Base-by-base conservation (phyloP, 2,797 vertebrate genomes). In the Gorsachius magnificus region DNA sequence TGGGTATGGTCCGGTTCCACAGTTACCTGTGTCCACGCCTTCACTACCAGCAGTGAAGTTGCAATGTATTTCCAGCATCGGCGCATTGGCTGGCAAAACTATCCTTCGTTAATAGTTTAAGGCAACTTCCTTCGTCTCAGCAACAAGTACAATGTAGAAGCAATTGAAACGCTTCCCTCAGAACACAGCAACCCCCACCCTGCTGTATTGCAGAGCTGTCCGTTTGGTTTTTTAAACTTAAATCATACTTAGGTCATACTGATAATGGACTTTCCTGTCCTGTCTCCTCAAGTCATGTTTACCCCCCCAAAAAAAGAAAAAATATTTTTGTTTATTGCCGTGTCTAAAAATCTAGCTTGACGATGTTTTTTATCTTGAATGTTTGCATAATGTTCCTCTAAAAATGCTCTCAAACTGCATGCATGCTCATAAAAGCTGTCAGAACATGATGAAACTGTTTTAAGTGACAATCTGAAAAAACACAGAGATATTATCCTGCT, bases 21-120 rank as follows among this genome's bases (percentile, higher is more conserved):
- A 69, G 28, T 31, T 68, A 18, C 0, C 0, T 5, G 4, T 9
- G 4, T 53, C 50, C 2, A 0, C 18, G 43, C 31, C 38, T 33
- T 72, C 1, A 0, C 11, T 10, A 35, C 15, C 26, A 36, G 2
- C 5, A 72, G 18, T 51, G 12, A 77, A 88, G 48, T 2, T 28
- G n/a, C 22, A 64, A 13, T 0, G 0, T 26, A 18, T 26, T 77
- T 63, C 64, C 38, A 88, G 38, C 38, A 58, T 13, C 48, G 68
- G 38, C 25, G 41, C 16, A 12, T 1, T 36, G 48, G 17, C 51
- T 58, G 20, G 48, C 86, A 78, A 75, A 91, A 77, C 28, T 35
- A 18, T 10, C 33, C 38, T 64, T 36, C 53, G 51, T n/a, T 29
- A 15, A 18, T 2, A 33, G 11, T 35, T 81, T n/a, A 45, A 75